Base-by-base conservation (phyloP, 1,140 invertebrate species). In the Galleria mellonella region DNA sequence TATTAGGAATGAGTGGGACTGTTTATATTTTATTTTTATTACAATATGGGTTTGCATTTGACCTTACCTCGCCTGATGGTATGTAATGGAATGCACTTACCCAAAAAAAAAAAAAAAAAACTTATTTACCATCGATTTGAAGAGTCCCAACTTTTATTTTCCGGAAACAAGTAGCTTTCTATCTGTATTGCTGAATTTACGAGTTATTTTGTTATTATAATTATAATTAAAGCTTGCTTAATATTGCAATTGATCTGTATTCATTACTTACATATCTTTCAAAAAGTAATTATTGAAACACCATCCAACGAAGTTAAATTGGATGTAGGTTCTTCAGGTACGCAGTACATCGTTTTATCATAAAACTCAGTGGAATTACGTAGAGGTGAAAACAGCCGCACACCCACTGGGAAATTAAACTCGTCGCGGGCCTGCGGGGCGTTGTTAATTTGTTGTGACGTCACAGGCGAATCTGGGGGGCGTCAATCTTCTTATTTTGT, bases 331-430 rank as follows among this genome's bases (percentile, higher is more conserved):
- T 37, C 41, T 39, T 47, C 36, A 49, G 17, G 38, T 38, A 39
- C 15, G 42, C 11, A 23, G 27, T 32, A 13, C 14, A 43, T 38
- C 31, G 44, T 55, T 47, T 54, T 55, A 51, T 58, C 10, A 51
- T 53, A 49, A 58, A 61, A 61, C 46, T 47, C 43, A 31, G 29
- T 36, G 12, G 38, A 46, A 53, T 38, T 56, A 46, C 39, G 43
- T 51, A 43, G 45, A 42, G 46, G 47, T 51, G 62, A 58, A 58
- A 67, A 62, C 52, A 58, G 62, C 48, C 43, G 48, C 43, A 53
- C 52, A 63, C 53, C 71, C 69, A 47, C 36, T 65, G 75, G 75
- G 75, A 79, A 79, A 79, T 79, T 72, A 72, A 74, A 76, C 62
- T 66, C 46, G 43, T 51, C 37, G 52, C 51, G 48, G 31, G 57